Conservation (phyloP, 2,888 invertebrate species). For the Mayetiola destructor region DNA sequence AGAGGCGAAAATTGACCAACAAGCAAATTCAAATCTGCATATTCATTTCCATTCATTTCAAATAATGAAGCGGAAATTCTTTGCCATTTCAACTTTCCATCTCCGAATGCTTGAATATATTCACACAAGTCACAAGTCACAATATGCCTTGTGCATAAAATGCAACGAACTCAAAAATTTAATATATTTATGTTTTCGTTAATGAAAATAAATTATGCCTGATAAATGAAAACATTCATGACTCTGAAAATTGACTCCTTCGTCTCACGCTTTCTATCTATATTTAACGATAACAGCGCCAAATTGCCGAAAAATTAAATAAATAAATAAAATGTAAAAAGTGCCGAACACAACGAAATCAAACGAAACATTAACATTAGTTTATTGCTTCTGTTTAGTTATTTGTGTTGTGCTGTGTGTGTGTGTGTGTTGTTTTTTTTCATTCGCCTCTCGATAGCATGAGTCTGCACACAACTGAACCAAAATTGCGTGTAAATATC, state of each 20-base stretch:
- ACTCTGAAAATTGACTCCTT: slow-evolving; percentile 6
- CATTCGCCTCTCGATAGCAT: neutral
- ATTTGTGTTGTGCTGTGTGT: neutral
- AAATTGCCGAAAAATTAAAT: neutral
- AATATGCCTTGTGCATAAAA: too few relatives aligned
- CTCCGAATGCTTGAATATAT: too few relatives aligned
- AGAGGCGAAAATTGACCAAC: too few relatives aligned
- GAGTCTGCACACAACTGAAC: too few relatives aligned
- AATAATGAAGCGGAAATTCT: too few relatives aligned
- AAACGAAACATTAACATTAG: neutral
- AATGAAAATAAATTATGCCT: slow-evolving; percentile 5
- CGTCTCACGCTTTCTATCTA: too few relatives aligned
- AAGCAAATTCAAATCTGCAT: too few relatives aligned
- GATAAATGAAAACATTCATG: neutral
- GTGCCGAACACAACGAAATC: neutral
- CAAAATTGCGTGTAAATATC: too few relatives aligned
- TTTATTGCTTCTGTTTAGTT: neutral
- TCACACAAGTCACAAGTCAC: too few relatives aligned
- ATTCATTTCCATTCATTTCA: too few relatives aligned
- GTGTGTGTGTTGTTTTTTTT: neutral
- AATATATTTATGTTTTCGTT: neutral
- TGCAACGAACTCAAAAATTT: neutral
- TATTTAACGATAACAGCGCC: neutral
- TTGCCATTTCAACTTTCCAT: too few relatives aligned
- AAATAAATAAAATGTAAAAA: too few relatives aligned